Evolutionary conservation across 2,113 vertebrate genomes (phyloP), one percentile per base, ranked within the genome.

Genomic region (Barnardius zonarius): DNA sequence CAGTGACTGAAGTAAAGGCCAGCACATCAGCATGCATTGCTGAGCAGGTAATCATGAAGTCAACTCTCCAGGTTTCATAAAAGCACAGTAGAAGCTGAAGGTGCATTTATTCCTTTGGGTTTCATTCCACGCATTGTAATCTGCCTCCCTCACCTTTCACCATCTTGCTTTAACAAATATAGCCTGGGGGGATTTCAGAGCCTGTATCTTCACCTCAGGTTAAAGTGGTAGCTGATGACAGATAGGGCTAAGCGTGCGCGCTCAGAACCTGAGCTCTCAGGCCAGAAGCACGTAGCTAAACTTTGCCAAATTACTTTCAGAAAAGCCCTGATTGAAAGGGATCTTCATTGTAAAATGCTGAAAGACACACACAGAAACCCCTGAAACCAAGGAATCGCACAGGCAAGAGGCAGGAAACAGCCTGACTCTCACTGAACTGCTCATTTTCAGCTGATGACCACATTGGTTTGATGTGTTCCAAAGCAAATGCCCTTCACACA

Each of bases 151-250:
- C 86, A 79, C 96, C 92, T 95, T 87, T 96, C 95, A 96, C 51
- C 93, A 62, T 89, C 62, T 5, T 77, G 70, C 86, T 89, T 43
- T 69, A 77, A 62, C 92, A 91, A 37, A 48, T 3, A 17, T 2
- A 79, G 95, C 96, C 90, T 1, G 28, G 37, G 93, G 89, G 74
- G 17, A 76, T 91, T 49, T 35, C 83, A 62, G 88, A 92, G 52
- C 39, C 86, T 15, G 35, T 7, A 39, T 75, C 35, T 67, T 86
- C 62, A 95, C 81, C 92, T 52, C 62, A 5, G 79, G 86, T 51
- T 96, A 73, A 96, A 97, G 92, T 95, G 93, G 83, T 46, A 95
- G 91, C 92, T 93, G 96, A 85, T 96, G 96, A 97, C 96, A 95
- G 96, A 96, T 19, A 2, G 83, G 18, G 95, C 87, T 18, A 67